Evolutionary conservation across 2,888 invertebrate genomes (phyloP), one percentile per base, ranked within the genome.

Genomic region (Elegia similella): DNA sequence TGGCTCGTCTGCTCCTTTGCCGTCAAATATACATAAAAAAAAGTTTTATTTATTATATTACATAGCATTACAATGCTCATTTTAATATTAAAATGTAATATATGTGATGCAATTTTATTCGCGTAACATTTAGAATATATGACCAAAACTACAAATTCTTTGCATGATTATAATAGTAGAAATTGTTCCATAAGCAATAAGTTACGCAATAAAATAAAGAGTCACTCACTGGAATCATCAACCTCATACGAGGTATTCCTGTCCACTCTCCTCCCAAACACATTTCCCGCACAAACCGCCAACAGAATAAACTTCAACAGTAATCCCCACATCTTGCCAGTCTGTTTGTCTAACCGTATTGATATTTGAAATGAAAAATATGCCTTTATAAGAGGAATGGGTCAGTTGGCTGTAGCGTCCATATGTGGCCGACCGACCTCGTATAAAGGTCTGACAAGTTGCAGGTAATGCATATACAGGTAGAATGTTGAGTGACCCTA

Each of bases 351-450:
- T 62, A 57, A 68, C 75, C 70, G 71, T 63, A 63, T 72, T 82
- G 82, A 82, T 71, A 73, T 65, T 65, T 65, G 62, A 62, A 66
- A 69, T 73, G 56, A 65, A 69, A 67, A 69, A 70, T 70, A 71
- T 76, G 73, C 75, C 75, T 85, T 88, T 84, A 79, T 88, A 88
- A 86, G 81, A 82, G 72, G 68, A 69, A 65, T 62, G 64, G 73
- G 78, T 78, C 66, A 62, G 77, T 69, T 59, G 58, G 64, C 64
- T 62, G 68, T 69, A 67, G 66, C 64, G 63, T 58, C 87, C 86
- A 69, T 88, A 87, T 78, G 81, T 74, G 83, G 83, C 64, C 64
- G 67, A 74, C 52, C 56, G 59, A 67, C 68, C 72, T 67, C 76
- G 56, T 34, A 1, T 5, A 8, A 34, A 59, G 58, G 56, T 42